Percentiles rank a stretch among this genome's conserved stretches.
These are phyloP conservation scores for Porites rus DNA, from an alignment of 92 coral and sea anemone species.

Conservation along the genomic window DNA sequence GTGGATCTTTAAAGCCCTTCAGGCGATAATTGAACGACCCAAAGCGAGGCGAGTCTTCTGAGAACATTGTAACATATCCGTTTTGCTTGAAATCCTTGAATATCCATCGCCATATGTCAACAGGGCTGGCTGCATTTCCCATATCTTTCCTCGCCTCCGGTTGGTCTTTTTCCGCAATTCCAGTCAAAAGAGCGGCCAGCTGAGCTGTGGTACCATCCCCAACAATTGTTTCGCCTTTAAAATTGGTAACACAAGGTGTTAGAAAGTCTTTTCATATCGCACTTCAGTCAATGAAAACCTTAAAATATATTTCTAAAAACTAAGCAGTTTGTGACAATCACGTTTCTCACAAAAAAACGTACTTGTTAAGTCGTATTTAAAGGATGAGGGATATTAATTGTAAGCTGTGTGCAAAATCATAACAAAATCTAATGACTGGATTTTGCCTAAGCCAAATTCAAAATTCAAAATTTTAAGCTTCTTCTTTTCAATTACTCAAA, in stretches of 20 bases:
- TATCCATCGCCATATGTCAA: conserved; percentile 84
- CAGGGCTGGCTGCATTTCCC: conserved; percentile 62
- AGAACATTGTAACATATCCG: conserved; percentile 72
- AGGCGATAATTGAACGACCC: conserved; percentile 66
- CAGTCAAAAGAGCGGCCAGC: conserved; percentile 82
- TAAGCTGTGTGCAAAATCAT: too few relatives aligned
- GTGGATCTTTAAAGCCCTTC: conserved; percentile 57
- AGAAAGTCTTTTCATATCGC: neutral
- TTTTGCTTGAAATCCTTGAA: conserved; percentile 65
- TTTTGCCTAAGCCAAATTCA: too few relatives aligned
- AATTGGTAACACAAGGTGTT: neutral
- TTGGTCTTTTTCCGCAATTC: conserved; percentile 77
- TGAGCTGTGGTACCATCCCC: conserved; percentile 93
- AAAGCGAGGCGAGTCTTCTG: conserved; percentile 53
- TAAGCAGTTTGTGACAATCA: too few relatives aligned
- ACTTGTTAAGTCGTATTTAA: too few relatives aligned
- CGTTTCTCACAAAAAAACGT: too few relatives aligned
- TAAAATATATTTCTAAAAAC: too few relatives aligned
- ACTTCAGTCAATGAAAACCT: too few relatives aligned
- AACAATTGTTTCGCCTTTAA: conserved; percentile 70
- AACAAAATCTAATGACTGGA: too few relatives aligned
- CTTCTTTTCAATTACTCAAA: too few relatives aligned
- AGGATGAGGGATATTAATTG: too few relatives aligned
- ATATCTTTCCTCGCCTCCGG: conserved; percentile 76
- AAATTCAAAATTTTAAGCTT: too few relatives aligned